Percentiles rank a stretch among this genome's conserved stretches.
Evolutionary conservation across 2,888 invertebrate genomes (phyloP).

Genomic region (Spilosoma lubricipeda): DNA sequence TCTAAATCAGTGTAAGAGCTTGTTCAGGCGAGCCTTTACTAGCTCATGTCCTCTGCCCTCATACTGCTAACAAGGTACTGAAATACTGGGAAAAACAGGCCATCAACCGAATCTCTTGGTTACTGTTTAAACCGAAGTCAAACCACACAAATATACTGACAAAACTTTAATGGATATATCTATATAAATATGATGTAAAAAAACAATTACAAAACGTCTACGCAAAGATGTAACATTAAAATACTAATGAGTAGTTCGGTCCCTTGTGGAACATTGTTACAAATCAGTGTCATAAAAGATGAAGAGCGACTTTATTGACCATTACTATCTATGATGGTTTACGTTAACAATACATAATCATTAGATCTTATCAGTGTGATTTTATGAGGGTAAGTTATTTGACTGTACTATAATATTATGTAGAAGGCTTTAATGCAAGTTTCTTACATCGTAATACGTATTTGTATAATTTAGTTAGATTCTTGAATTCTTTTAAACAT

Average conservation of each 20-base stretch:
- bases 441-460: background rate
- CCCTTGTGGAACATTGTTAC: slow-evolving; percentile 11
- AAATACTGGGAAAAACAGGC: background rate
- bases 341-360: slow-evolving; percentile 10
- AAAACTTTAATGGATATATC: background rate
- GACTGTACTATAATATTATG: background rate
- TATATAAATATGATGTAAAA: slow-evolving; percentile 9
- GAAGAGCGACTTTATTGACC: slow-evolving; percentile 7
- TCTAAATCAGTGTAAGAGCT: background rate
- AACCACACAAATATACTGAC: background rate
- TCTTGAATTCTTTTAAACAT: background rate
- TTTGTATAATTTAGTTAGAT: background rate
- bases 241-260: slow-evolving; percentile 14
- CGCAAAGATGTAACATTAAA: slow-evolving; percentile 1
- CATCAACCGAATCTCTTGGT: background rate
- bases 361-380: slow-evolving; percentile 12
- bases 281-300: slow-evolving; percentile 14
- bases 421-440: background rate
- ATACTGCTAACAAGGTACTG: background rate
- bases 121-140: background rate
- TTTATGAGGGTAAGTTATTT: slow-evolving; percentile 14
- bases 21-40: background rate
- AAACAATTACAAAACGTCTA: background rate
- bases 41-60: background rate
- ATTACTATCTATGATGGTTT: slow-evolving; percentile 13